Evolutionary conservation across 64 coral and sea anemone genomes (phyloP).

Genomic region (Pocillopora damicornis): DNA sequence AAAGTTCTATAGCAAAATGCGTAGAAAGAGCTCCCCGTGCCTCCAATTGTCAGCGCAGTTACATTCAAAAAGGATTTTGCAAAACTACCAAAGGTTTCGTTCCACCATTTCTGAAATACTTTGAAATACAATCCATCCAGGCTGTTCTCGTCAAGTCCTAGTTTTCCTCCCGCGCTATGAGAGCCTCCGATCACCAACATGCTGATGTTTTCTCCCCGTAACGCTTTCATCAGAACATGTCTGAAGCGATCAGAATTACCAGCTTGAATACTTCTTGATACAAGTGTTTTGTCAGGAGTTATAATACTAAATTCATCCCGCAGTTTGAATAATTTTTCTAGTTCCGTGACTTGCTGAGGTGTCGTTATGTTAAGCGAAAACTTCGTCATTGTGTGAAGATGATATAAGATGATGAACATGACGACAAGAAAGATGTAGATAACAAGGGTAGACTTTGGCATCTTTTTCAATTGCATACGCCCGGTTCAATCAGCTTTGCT

Average conservation of each 20-base stretch:
- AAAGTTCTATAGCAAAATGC: slow-evolving; percentile 29
- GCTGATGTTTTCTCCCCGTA: slow-evolving; percentile 41
- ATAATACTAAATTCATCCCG: background rate
- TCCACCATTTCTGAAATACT: slow-evolving; percentile 51
- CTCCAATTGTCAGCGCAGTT: slow-evolving; percentile 32
- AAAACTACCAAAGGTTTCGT: slow-evolving; percentile 15
- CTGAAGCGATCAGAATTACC: slow-evolving; percentile 4
- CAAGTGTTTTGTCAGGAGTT: background rate
- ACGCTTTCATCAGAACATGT: slow-evolving; percentile 30
- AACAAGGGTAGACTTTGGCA: background rate
- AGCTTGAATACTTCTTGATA: background rate
- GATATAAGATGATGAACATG: background rate
- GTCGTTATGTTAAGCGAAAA: background rate
- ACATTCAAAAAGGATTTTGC: slow-evolving; percentile 36
- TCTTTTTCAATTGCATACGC: background rate
- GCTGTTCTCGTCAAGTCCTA: slow-evolving; percentile 28
- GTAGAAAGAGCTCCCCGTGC: slow-evolving; percentile 43
- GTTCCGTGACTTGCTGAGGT: background rate
- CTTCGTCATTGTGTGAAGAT: background rate
- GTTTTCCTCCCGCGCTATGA: slow-evolving; percentile 43
- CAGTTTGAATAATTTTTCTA: background rate
- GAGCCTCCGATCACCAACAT: slow-evolving; percentile 47
- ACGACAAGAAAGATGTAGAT: background rate
- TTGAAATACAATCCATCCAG: slow-evolving; percentile 40
- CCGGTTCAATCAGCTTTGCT: too few relatives aligned